Percentiles rank a stretch among this genome's conserved stretches.
Conservation (phyloP, 2,888 invertebrate genomes). For the Trichogramma dendrolimi region DNA sequence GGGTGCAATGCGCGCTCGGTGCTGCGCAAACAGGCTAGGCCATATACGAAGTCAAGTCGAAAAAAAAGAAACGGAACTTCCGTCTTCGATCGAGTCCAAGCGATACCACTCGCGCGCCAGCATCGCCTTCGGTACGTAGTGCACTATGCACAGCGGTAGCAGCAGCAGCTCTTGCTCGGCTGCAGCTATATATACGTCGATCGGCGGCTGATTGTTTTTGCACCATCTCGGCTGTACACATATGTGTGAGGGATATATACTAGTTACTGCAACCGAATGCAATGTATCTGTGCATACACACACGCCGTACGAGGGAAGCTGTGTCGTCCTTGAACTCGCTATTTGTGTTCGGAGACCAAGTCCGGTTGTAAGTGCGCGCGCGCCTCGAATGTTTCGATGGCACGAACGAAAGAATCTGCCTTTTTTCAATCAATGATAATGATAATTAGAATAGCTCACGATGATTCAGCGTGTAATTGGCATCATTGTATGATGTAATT, state of each 20-base stretch:
- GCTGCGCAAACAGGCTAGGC: too few species aligned
- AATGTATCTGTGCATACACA: too few species aligned
- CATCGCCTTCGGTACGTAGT: slow-evolving; percentile 5
- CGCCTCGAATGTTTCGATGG: background rate
- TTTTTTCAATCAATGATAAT: too few species aligned
- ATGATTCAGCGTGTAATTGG: too few species aligned
- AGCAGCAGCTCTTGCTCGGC: slow-evolving; percentile 22
- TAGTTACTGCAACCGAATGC: background rate
- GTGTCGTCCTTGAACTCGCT: slow-evolving; percentile 22
- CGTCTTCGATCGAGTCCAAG: slow-evolving; percentile 34
- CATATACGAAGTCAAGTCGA: slow-evolving; percentile 12
- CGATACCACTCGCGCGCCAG: slow-evolving; percentile 21
- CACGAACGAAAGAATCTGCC: too few species aligned
- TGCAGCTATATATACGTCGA: slow-evolving; percentile 29
- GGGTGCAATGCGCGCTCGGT: too few species aligned
- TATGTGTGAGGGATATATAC: background rate
- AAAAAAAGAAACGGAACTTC: slow-evolving; percentile 23
- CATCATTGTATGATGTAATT: too few species aligned
- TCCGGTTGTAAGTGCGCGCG: slow-evolving; percentile 16
- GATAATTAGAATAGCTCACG: too few species aligned
- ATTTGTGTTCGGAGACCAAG: background rate
- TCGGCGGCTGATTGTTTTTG: slow-evolving; percentile 21
- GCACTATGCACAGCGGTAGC: slow-evolving; percentile 1
- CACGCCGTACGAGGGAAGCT: background rate
- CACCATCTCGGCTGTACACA: slow-evolving; percentile 12